Evolutionary conservation across 2,797 vertebrate genomes (phyloP), one percentile per base, ranked within the genome.

Genomic region (Sylvilagus floridanus): DNA sequence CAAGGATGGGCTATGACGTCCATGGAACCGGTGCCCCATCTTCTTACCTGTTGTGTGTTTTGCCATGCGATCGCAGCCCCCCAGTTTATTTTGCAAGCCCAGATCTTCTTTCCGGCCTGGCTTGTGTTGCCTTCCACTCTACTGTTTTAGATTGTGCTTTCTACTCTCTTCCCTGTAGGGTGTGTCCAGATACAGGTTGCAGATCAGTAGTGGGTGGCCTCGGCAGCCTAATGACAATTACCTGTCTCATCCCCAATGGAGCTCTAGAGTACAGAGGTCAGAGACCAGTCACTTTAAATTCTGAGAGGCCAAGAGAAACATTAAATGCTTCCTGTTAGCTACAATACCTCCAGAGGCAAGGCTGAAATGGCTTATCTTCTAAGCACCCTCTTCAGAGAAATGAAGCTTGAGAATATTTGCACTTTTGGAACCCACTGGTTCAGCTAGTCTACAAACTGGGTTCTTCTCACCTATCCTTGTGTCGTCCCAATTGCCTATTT

Each of bases 301-400:
- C 35, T 91, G 21, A 91, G 10, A 35, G 60, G 26, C 68, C 24
- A 84, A 84, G 87, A 62, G 65, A 92, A 90, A 42, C 30, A 60
- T 66, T n/a, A 60, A 6, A 72, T 22, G 10, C 79, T 91, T 95
- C 57, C 77, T 86, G 75, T 35, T 65, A 91, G 68, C 57, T 82
- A 83, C 65, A 72, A 91, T 26, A 75, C 42, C 81, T 85, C 54
- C 47, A 75, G 60, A 21, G 77, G 69, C n/a, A 81, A 90, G 24
- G 24, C n/a, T 84, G 21, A 95, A 83, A 89, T 28, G 63, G n/a
- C 47, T 94, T 88, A 88, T 84, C 63, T 75, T 89, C 77, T 71
- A 83, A 84, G 47, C n/a, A 57, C 16, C 32, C 7, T 84, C 68
- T 92, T 22, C 50, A 89, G 83, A 91, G 35, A 85, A 75, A 87